Conservation (phyloP, 2,888 invertebrate species). For the Alitta virens region DNA sequence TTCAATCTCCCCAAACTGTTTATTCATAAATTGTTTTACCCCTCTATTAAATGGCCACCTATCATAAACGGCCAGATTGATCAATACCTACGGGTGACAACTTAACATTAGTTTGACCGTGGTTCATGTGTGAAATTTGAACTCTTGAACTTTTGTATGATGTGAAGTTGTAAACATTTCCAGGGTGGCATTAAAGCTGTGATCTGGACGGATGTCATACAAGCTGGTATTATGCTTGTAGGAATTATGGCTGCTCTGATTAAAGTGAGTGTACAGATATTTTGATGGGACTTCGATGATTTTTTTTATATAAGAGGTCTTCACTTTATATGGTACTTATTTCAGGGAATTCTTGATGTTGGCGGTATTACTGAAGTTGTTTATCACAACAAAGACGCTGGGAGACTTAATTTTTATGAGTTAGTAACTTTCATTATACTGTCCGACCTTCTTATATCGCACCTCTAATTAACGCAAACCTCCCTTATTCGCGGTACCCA, state of each 20-base stretch:
- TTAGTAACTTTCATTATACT: neutral
- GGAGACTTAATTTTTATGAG: constrained; percentile 3
- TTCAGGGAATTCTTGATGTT: neutral
- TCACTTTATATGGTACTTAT: neutral
- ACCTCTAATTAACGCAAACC: too few species aligned
- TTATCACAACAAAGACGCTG: neutral
- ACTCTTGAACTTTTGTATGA: too few species aligned
- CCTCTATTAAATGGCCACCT: too few species aligned
- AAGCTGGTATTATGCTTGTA: neutral
- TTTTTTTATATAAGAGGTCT: too few species aligned
- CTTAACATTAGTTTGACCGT: too few species aligned
- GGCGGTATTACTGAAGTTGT: neutral
- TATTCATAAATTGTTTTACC: too few species aligned
- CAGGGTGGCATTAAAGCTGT: neutral
- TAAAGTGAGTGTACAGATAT: neutral
- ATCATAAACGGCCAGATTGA: too few species aligned
- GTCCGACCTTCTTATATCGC: too few species aligned
- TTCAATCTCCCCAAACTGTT: too few species aligned
- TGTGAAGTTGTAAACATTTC: neutral
- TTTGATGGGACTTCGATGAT: neutral
- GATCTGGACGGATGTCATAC: constrained; percentile 3
- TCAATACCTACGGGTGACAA: too few species aligned
- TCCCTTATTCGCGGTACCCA: too few species aligned
- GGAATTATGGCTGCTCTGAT: neutral
- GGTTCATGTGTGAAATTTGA: too few species aligned